phyloP scores from a whole-genome alignment of 1,140 invertebrate species.

The Eriosoma lanigerum region DNA sequence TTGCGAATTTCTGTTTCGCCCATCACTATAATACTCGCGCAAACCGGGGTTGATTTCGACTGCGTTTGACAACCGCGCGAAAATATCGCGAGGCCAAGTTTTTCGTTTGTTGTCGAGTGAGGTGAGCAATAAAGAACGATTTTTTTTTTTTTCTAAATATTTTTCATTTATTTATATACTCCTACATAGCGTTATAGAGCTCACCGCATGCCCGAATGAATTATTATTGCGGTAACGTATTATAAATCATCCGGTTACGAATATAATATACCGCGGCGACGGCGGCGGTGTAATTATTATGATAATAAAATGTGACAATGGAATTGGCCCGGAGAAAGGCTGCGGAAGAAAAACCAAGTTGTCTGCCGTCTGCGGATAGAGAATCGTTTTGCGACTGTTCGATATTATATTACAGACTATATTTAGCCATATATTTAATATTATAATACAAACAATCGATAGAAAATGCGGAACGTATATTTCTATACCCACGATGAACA shows the following conservation, averaged over 20 bases:
- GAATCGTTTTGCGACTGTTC: neutral
- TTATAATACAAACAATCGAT: too few relatives aligned
- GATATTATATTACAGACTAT: too few relatives aligned
- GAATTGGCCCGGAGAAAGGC: neutral
- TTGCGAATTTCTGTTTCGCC: neutral
- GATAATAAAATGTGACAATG: neutral
- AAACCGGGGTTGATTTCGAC: conserved; percentile 27
- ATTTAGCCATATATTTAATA: too few relatives aligned
- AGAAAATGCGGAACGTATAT: too few relatives aligned
- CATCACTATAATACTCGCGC: neutral
- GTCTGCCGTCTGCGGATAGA: neutral
- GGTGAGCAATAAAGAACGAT: conserved; percentile 6
- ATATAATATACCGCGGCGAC: neutral
- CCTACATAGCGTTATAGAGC: too few relatives aligned
- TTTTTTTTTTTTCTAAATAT: neutral
- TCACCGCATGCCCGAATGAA: conserved; percentile 23
- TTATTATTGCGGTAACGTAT: conserved; percentile 1
- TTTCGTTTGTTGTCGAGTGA: conserved; percentile 6
- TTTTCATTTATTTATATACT: neutral
- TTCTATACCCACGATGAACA: too few relatives aligned
- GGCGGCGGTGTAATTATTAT: conserved; percentile 34
- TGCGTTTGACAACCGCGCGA: conserved; percentile 40
- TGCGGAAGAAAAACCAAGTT: neutral
- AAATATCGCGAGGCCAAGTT: conserved; percentile 35
- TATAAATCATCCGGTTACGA: conserved; percentile 32